Evolutionary conservation across 2,888 invertebrate species (phyloP).

Genomic region (Bhutanitis thaidina): DNA sequence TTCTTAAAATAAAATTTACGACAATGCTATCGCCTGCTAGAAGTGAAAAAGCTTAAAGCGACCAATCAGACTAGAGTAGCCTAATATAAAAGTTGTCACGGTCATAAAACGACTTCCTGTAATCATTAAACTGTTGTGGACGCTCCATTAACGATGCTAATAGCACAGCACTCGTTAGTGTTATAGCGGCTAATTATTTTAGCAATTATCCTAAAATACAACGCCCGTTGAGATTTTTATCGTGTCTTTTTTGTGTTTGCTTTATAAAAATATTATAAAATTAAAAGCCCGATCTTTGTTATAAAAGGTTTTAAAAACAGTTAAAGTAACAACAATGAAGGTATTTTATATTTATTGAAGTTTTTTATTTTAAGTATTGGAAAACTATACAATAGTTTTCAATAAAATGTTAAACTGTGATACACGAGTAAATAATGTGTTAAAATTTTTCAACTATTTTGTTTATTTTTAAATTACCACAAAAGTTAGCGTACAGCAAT

Average conservation of each 20-base stretch:
- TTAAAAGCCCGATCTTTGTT: too few relatives aligned
- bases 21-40: neutral
- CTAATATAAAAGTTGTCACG: slow-evolving; percentile 40
- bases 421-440: too few relatives aligned
- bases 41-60: slow-evolving; percentile 5
- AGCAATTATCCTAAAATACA: slow-evolving; percentile 44
- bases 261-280: neutral
- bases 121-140: slow-evolving; percentile 48
- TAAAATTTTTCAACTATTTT: too few relatives aligned
- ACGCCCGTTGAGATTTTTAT: slow-evolving; percentile 40
- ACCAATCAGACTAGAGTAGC: slow-evolving; percentile 21
- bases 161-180: slow-evolving; percentile 47
- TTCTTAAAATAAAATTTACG: neutral
- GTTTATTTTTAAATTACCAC: too few relatives aligned
- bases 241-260: slow-evolving; percentile 22
- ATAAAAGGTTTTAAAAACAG: too few relatives aligned
- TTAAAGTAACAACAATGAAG: too few relatives aligned
- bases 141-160: slow-evolving; percentile 48
- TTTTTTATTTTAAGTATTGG: too few relatives aligned
- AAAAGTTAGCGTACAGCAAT: too few relatives aligned
- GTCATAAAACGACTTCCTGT: slow-evolving; percentile 52
- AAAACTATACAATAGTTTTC: too few relatives aligned
- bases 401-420: too few relatives aligned
- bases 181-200: slow-evolving; percentile 51
- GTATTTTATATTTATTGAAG: too few relatives aligned